These are phyloP conservation scores for Alligator mississippiensis DNA, from an alignment of 2,113 vertebrate species.

Conservation along the genomic window DNA sequence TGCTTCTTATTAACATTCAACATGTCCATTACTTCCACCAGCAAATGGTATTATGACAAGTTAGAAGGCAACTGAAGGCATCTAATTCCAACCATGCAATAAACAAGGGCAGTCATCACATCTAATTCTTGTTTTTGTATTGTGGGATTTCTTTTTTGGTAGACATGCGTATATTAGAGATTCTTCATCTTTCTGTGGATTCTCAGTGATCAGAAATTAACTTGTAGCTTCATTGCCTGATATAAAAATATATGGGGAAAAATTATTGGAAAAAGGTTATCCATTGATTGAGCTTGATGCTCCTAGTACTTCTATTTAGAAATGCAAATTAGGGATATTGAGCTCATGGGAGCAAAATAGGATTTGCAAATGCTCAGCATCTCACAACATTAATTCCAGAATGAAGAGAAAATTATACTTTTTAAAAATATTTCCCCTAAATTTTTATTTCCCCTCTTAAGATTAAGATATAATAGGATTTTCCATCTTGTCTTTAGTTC, in stretches of 20 bases:
- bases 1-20: background rate
- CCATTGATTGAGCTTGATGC: constrained; percentile 16
- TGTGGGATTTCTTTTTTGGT: too few species aligned
- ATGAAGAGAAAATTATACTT: background rate
- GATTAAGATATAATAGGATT: background rate
- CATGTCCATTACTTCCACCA: background rate
- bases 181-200: background rate
- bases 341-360: background rate
- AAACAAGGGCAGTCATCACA: background rate
- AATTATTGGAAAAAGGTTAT: background rate
- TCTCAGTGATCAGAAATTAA: background rate
- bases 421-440: constrained; percentile 11
- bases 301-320: constrained; percentile 35
- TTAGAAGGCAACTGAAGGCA: background rate
- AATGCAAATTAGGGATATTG: background rate
- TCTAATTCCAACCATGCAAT: background rate
- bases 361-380: background rate
- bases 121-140: background rate
- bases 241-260: background rate
- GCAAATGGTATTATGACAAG: background rate
- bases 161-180: background rate
- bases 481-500: accelerated
- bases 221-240: background rate
- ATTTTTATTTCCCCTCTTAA: constrained; percentile 16
- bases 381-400: background rate